Base-by-base conservation (phyloP, 2,888 invertebrate genomes). In the Nysson spinosus region DNA sequence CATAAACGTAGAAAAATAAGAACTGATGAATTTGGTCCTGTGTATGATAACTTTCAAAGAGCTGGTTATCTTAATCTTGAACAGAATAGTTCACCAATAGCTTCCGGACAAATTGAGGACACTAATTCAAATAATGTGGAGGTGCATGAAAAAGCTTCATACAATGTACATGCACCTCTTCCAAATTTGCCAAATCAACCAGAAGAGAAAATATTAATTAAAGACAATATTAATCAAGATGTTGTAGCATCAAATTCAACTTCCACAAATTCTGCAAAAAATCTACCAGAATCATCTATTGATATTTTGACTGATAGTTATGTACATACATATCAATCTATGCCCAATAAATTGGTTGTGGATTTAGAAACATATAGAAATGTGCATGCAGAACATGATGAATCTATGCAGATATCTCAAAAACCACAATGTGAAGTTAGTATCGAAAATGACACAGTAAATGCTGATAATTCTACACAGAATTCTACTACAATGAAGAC, bases 21-120 rank as follows among this genome's bases (percentile, higher is more conserved):
- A 69, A 88, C 89, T 17, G 81, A 89, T 0, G 95, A 96, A 85
- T 97, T 97, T 88, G 96, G 95, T 0, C 96, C 96, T 9, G 57
- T 68, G 20, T 84, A 85, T 56, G 65, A 78, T 19, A 81, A 83
- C 52, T 83, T 84, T 37, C 69, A 72, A 5, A 77, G 71, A 47
- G 75, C 65, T 16, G 77, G 74, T 5, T 72, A 67, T 46, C 58
- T 77, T 7, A 30, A 22, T 11, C 2, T 9, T 47, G 34, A 63
- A 14, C 30, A 35, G 22, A 20, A 30, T 12, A 4, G 14, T 11
- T 1, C 7, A 19, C 1, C 30, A 3, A 14, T 9, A 17, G 54
- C 5, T 32, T 3, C n/a, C 22, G 20, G 9, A 6, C 32, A 40
- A 11, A 32, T 39, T 6, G 14, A 57, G 6, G n/a, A 54, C 1